Evolutionary conservation across 2,113 vertebrate species (phyloP), one percentile per base, ranked within the genome.

Genomic region (Rallus limicola): DNA sequence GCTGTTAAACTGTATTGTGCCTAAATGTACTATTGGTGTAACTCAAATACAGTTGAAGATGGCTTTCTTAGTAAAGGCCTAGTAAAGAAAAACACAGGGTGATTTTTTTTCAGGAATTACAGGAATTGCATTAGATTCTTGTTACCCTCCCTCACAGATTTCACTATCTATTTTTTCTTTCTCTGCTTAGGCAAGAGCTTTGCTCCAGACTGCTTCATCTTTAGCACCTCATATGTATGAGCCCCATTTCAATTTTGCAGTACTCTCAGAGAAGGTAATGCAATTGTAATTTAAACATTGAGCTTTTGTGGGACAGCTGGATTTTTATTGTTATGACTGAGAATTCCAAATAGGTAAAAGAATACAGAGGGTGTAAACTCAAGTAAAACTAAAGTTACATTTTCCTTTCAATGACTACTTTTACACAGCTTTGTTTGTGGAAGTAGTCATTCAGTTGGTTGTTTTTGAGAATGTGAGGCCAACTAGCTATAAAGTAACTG

Each of bases 181-280:
- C 84, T 71, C n/a, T 60, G 5, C 78, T 48, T 86, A 99, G 99
- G 99, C 99, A 29, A 99, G 98, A 97, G 99, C 99, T 50, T 98
- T 99, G 62, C 97, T 99, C 60, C 99, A 99, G 83, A 99, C 99
- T 2, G 98, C 99, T 16, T 98, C 99, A 10, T 98, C 98, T 16
- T 90, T 99, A 94, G 98, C 99, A 24, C 99, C 99, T 89, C 99
- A 99, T 91, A 98, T 99, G 99, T 99, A 99, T 58, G 99, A 99
- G 71, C 99, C 99, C 13, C 99, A 99, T 97, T 99, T 98, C 95
- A 99, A 99, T 97, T 98, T 99, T 77, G 98, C 99, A 79, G 95
- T 98, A n/a, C 96, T 99, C 69, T 99, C 98, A 75, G 99, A 99
- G 87, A 99, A 99, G 99, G 99, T 99, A 99, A 95, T 72, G 16